Base-by-base conservation (phyloP, 2,888 invertebrate genomes). In the Scaptomyza parva region DNA sequence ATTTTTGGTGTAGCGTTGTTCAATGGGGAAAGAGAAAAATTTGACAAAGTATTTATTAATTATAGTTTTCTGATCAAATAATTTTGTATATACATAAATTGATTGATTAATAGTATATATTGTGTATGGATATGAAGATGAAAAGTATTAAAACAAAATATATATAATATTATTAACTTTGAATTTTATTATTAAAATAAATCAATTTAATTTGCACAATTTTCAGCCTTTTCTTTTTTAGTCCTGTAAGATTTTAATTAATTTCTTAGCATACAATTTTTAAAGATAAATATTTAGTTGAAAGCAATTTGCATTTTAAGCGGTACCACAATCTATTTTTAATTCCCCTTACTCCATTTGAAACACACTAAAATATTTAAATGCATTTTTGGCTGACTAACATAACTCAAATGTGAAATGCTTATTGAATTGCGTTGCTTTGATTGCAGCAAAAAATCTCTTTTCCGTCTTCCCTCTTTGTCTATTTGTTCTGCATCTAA, bases 21-120 rank as follows among this genome's bases (percentile, higher is more conserved):
- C 11, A 20, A n/a, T 14, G 55, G 24, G 51, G 60, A 18, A 69
- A 67, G 59, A 76, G 70, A 76, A 50, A 51, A 71, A 58, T 69
- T 62, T 41, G 44, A 41, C 40, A 74, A 61, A 72, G 60, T 63
- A 66, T 70, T 78, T 74, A 83, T 86, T 70, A 71, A 78, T 60
- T 67, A 48, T 55, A 64, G 26, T 58, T 63, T 72, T 67, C 72
- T 67, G 67, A 59, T 53, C 70, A 58, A 53, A 47, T 6, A 18
- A 48, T 58, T 39, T 39, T 67, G 41, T 50, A 18, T 43, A 30
- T 18, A 35, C 5, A 5, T 2, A 3, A 22, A 22, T 22, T 26
- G 14, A 26, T 18, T 26, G 26, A 39, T n/a, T 47, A 28, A 41
- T 9, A 14, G 17, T 41, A 24, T 12, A 28, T 45, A 12, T 18